A percentile compares a stretch with the other conserved stretches of the same genome.
Conservation (phyloP, 2,113 vertebrate species). For the Junco hyemalis region DNA sequence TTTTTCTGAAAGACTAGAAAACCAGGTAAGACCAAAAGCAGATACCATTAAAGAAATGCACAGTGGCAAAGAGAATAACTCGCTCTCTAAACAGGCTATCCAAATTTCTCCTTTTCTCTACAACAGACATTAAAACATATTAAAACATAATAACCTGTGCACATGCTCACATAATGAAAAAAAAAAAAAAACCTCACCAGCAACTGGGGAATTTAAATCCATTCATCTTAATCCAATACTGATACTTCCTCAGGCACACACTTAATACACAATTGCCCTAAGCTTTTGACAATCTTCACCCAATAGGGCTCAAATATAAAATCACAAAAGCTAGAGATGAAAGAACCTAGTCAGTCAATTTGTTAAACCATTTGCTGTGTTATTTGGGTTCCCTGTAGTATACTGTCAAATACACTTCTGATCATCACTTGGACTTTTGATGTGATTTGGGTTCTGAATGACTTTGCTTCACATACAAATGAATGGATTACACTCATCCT, state of each 20-base stretch:
- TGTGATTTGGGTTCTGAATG: background rate
- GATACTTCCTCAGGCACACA: background rate
- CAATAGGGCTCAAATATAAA: background rate
- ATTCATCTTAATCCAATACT: background rate
- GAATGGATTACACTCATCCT: constrained; percentile 27
- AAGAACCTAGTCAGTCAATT: background rate
- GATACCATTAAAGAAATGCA: background rate
- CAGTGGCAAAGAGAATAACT: background rate
- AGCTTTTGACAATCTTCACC: background rate
- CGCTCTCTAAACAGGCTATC: background rate
- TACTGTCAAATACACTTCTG: background rate
- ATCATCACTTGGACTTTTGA: background rate
- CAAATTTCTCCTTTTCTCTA: background rate
- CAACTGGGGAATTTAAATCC: background rate
- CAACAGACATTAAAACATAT: background rate
- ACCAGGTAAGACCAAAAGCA: background rate
- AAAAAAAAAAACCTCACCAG: background rate
- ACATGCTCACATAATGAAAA: background rate
- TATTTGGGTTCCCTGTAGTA: background rate
- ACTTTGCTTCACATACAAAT: constrained; percentile 27
- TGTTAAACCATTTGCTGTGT: background rate
- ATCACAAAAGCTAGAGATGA: background rate
- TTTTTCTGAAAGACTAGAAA: background rate
- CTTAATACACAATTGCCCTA: background rate
- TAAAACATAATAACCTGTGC: background rate